Evolutionary conservation across 2,888 invertebrate species (phyloP).

Genomic region (Torymus aiolomorphi): DNA sequence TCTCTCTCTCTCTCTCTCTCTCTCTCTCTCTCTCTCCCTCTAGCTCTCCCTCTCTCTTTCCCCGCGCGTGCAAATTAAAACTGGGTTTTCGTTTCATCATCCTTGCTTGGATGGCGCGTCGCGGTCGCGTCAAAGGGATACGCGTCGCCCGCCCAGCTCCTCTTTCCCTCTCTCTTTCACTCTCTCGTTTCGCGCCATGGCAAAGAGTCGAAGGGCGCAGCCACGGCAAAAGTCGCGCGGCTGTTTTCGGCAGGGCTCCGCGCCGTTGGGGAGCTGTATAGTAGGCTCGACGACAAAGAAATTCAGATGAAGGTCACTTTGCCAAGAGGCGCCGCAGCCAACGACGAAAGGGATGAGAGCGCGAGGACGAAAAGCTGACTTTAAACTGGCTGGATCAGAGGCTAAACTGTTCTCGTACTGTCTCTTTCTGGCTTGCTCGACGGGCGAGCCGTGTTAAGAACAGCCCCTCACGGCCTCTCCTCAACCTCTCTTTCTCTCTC

Average conservation of each 20-base stretch:
- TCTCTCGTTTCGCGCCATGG: background rate
- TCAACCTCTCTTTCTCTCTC: too few species aligned
- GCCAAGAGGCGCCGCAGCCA: constrained; percentile 52
- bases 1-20: too few species aligned
- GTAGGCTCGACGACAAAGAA: constrained; percentile 60
- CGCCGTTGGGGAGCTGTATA: too few species aligned
- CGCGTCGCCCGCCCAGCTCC: background rate
- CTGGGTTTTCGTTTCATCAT: constrained; percentile 13
- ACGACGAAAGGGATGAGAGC: too few species aligned
- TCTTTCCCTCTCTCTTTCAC: background rate
- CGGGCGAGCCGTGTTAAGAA: too few species aligned
- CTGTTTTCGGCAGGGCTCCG: background rate
- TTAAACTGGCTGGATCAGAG: constrained; percentile 43
- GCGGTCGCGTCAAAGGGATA: constrained; percentile 9
- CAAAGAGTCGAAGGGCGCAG: background rate
- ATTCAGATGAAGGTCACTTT: constrained; percentile 68
- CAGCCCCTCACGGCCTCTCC: too few species aligned
- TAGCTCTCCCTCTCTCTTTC: too few species aligned
- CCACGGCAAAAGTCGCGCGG: background rate
- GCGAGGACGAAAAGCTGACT: constrained; percentile 41
- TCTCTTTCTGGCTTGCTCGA: background rate
- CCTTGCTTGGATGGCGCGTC: background rate
- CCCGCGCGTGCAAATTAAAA: constrained; percentile 10
- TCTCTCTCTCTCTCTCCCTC: background rate
- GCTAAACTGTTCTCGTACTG: constrained; percentile 55